These are phyloP conservation scores for Panthera leo DNA, from an alignment of 2,113 vertebrate species.

Conservation along the genomic window DNA sequence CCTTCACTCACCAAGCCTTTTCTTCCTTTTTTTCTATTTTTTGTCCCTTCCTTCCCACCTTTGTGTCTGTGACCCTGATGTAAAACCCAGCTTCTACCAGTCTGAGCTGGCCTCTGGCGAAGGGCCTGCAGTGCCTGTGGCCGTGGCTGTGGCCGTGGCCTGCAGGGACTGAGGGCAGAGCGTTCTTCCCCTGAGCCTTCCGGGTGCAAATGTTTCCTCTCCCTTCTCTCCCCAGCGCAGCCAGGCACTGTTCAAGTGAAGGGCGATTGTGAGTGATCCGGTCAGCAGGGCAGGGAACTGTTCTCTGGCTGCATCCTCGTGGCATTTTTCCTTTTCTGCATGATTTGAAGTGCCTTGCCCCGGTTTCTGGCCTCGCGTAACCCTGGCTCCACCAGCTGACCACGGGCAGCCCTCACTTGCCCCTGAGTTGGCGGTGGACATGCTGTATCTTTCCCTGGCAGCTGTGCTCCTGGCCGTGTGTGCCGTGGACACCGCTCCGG, in stretches of 20 bases:
- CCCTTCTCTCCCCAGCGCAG: background rate
- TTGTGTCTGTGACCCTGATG: background rate
- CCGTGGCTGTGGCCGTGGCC: accelerated
- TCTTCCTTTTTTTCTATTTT: background rate
- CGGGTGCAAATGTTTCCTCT: background rate
- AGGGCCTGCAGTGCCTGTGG: background rate
- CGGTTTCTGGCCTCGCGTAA: background rate
- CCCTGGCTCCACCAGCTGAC: background rate
- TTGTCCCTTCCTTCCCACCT: background rate
- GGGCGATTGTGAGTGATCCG: background rate
- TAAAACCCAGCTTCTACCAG: background rate
- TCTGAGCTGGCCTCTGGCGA: background rate
- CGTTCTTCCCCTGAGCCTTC: background rate
- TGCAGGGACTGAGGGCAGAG: background rate
- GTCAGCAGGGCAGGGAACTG: background rate
- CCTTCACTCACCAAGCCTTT: background rate
- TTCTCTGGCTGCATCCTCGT: background rate
- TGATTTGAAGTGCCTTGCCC: background rate
- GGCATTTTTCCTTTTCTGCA: background rate
- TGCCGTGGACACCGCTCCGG: background rate
- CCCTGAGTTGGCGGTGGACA: background rate
- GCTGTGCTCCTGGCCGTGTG: background rate
- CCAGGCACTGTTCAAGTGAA: background rate
- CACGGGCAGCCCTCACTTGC: background rate
- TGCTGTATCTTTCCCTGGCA: background rate